Evolutionary conservation across 1,140 invertebrate genomes (phyloP).

Genomic region (Gryllus bimaculatus): DNA sequence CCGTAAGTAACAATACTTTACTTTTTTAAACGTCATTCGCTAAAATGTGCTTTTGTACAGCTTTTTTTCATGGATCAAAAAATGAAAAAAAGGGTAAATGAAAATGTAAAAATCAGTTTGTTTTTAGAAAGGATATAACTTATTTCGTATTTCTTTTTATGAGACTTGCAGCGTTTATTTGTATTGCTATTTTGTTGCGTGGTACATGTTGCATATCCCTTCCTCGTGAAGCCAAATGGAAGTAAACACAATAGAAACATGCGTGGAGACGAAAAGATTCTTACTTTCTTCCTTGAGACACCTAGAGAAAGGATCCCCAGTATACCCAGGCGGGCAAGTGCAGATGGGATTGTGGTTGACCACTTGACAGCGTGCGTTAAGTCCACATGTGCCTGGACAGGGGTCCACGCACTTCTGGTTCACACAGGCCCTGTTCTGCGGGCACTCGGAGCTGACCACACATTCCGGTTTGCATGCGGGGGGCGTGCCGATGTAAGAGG

Average conservation of each 20-base stretch:
- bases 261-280: not conserved
- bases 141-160: too few relatives aligned
- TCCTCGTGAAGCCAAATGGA: too few relatives aligned
- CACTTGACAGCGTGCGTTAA: conserved; percentile 26
- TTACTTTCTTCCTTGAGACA: conserved; percentile 26
- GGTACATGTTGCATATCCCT: too few relatives aligned
- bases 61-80: not conserved
- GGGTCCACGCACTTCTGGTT: conserved; percentile 31
- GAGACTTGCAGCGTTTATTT: too few relatives aligned
- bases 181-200: too few relatives aligned
- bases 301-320: conserved; percentile 31
- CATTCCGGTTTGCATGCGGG: conserved; percentile 26
- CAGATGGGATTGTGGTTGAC: conserved; percentile 32
- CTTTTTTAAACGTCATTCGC: too few relatives aligned
- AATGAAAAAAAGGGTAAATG: not conserved
- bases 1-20: too few relatives aligned
- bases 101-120: too few relatives aligned
- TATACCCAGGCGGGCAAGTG: conserved; percentile 31
- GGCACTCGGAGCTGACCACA: conserved; percentile 31
- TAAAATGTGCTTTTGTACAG: too few relatives aligned
- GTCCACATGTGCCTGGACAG: conserved; percentile 28
- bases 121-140: too few relatives aligned
- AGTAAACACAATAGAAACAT: not conserved
- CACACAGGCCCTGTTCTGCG: conserved; percentile 31
- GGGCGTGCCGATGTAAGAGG: conserved; percentile 31